Evolutionary conservation across 2,113 vertebrate species (phyloP), one percentile per base, ranked within the genome.

Genomic region (Tricholaema leucomelas): DNA sequence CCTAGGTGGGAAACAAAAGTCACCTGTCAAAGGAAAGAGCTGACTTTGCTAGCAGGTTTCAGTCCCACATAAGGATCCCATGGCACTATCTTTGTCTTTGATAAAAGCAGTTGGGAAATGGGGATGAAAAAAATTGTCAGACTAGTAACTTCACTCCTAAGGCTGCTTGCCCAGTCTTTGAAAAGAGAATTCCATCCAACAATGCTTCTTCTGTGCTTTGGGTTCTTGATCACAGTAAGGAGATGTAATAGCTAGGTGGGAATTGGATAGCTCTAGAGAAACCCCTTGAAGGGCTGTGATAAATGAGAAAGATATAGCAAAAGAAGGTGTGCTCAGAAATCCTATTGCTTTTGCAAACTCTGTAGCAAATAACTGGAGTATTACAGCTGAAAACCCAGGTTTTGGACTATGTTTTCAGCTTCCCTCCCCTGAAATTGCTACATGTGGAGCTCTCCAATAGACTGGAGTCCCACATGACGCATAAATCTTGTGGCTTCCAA

Each of bases 391-490:
- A 83, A 69, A 8, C 8, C 18, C 31, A 65, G 40, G 42, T 79
- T 94, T 81, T 70, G 72, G 50, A 25, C 7, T 33, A 66, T 27
- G 16, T 58, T 91, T 94, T 81, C 94, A 87, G 88, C 85, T 73
- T 78, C 50, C 23, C 15, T 88, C 31, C 55, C 36, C 30, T 0
- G 0, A 30, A 93, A 88, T 59, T 33, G 7, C 36, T 27, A 1
- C 0, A 0, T 2, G 28, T 40, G 8, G 6, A 20, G 19, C 4
- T 77, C 12, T 63, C 63, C 63, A 59, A 31, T 0, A 78, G 38
- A 13, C 76, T 72, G 5, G 25, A 65, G 52, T 59, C 33, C 38
- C 86, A 7, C 1, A 2, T 33, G 58, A 40, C 58, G 28, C 2
- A 28, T 4, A 88, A 69, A 72, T 33, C 50, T 52, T 0, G 1